Conservation (phyloP, 2,888 invertebrate genomes). For the Troides oblongomaculatus region DNA sequence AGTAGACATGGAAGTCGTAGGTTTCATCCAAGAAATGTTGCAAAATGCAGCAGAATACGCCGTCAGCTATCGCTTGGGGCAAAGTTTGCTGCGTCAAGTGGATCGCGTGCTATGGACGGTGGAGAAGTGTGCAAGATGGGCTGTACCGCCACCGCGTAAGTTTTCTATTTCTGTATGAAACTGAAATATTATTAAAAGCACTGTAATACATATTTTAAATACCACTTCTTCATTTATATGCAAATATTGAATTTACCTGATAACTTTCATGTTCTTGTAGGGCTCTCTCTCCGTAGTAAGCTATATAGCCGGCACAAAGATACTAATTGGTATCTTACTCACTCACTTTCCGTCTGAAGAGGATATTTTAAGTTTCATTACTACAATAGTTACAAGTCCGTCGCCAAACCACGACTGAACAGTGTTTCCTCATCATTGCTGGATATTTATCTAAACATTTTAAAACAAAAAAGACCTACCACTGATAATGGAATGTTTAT, state of each 20-base stretch:
- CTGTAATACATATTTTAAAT: neutral
- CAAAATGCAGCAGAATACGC: conserved; percentile 61
- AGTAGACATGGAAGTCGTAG: conserved; percentile 66
- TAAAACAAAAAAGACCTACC: neutral
- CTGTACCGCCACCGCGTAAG: conserved; percentile 74
- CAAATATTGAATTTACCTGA: no score
- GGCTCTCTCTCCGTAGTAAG: no score
- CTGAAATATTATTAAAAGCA: neutral
- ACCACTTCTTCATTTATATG: no score
- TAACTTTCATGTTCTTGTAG: no score
- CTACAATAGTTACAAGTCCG: neutral
- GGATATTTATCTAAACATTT: neutral
- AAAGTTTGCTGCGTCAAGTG: conserved; percentile 61
- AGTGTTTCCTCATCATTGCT: neutral
- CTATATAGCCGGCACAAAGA: no score
- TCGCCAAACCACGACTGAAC: neutral
- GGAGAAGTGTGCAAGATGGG: conserved; percentile 80
- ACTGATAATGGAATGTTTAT: conserved; percentile 16
- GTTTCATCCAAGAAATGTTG: conserved; percentile 56
- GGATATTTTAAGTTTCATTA: no score
- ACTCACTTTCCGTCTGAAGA: no score
- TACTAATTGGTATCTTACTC: no score
- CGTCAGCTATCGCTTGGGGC: conserved; percentile 71
- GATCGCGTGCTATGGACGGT: conserved; percentile 76
- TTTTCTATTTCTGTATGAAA: conserved; percentile 13